Evolutionary conservation across 2,113 vertebrate genomes (phyloP).

Genomic region (Dipodomys spectabilis): DNA sequence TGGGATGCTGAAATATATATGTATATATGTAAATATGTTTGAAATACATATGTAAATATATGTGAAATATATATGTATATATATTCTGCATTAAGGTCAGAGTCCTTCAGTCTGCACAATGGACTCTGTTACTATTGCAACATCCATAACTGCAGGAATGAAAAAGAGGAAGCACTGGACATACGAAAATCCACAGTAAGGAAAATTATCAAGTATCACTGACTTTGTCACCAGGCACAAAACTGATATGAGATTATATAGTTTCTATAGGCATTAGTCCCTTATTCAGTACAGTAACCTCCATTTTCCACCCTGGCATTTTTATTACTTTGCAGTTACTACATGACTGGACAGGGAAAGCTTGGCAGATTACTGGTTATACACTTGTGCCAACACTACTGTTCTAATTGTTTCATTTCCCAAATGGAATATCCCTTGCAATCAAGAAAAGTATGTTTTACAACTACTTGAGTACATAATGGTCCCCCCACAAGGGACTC

Average conservation of each 20-base stretch:
- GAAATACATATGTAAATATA: neutral
- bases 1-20: neutral
- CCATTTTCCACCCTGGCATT: neutral
- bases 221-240: neutral
- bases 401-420: slow-evolving; percentile 12
- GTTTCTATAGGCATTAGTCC: neutral
- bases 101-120: neutral
- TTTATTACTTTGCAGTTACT: slow-evolving; percentile 15
- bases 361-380: neutral
- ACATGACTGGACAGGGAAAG: neutral
- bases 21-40: no score
- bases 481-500: neutral
- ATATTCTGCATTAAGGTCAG: neutral
- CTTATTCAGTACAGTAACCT: neutral
- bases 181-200: neutral
- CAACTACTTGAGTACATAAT: slow-evolving; percentile 3
- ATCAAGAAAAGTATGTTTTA: slow-evolving; percentile 14
- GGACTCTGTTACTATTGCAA: neutral
- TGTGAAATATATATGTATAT: no score
- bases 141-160: neutral
- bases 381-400: neutral
- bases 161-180: neutral
- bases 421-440: neutral
- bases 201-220: neutral
- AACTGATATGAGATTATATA: neutral